phyloP scores from a whole-genome alignment of 2,797 vertebrate genomes.

The Pteropus rufus region DNA sequence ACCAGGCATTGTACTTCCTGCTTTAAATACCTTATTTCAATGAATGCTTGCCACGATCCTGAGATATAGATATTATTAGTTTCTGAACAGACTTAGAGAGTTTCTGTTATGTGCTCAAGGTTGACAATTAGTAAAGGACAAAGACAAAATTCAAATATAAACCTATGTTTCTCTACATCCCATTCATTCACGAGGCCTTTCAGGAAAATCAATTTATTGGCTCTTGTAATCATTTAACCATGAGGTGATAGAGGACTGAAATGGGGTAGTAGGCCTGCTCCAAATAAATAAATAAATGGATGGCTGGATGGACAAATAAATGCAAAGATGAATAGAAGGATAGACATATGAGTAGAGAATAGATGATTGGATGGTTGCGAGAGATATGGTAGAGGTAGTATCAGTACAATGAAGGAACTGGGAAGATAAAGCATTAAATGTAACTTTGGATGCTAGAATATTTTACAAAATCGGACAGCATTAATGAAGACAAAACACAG shows the following conservation, averaged over 20 bases:
- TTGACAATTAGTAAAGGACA: not conserved
- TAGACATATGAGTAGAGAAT: not conserved
- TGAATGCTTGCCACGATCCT: not conserved
- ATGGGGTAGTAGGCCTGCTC: not conserved
- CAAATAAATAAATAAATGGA: not conserved
- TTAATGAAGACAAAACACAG: conserved; percentile 19
- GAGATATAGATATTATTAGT: not conserved
- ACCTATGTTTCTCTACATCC: not conserved
- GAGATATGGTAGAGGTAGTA: not conserved
- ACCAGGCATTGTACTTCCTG: not conserved
- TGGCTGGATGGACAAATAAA: not conserved
- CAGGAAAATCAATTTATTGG: not conserved
- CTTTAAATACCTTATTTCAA: not conserved
- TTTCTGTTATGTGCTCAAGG: not conserved
- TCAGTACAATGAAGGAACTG: not conserved
- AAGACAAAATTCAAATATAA: conserved; percentile 29
- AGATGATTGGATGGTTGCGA: not conserved
- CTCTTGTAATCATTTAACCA: conserved; percentile 8
- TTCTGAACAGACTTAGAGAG: not conserved
- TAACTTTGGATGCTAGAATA: not conserved
- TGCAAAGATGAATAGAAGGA: not conserved
- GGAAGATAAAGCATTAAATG: conserved; percentile 4
- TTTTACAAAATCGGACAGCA: conserved; percentile 34
- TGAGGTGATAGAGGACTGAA: not conserved
- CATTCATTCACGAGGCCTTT: not conserved